Evolutionary conservation across 2,797 vertebrate species (phyloP).

Genomic region (Pteronotus mesoamericanus): DNA sequence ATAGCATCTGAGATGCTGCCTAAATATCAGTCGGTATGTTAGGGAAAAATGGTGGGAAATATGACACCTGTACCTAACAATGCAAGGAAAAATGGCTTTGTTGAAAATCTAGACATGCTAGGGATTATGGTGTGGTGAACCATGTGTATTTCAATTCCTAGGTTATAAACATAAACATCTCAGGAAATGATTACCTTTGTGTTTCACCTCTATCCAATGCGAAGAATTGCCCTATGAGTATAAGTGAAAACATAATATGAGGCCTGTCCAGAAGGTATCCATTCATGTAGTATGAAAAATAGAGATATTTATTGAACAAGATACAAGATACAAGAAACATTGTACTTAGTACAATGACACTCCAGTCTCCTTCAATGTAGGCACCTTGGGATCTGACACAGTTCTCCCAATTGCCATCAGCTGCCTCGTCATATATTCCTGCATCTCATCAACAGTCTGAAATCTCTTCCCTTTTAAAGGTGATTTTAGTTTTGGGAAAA

Average conservation of each 20-base stretch:
- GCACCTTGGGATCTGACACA: no score
- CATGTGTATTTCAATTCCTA: slow-evolving; percentile 6
- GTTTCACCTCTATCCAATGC: not conserved
- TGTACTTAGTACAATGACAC: no score
- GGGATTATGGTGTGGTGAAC: not conserved
- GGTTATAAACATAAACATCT: not conserved
- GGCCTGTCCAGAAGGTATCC: no score
- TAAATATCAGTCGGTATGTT: not conserved
- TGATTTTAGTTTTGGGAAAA: no score
- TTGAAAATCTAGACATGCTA: not conserved
- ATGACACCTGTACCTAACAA: not conserved
- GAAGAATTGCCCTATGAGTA: not conserved
- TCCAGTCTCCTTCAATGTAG: no score
- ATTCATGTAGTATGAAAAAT: no score
- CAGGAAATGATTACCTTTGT: not conserved
- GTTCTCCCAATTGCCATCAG: no score
- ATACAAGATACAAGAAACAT: no score
- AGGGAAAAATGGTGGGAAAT: slow-evolving; percentile 21
- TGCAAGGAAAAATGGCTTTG: not conserved
- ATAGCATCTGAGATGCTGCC: not conserved
- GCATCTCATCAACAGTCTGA: no score
- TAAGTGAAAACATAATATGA: slow-evolving; percentile 22
- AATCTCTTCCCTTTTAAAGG: no score
- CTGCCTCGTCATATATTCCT: no score
- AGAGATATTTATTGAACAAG: no score